phyloP scores from a whole-genome alignment of 2,113 vertebrate genomes.

The Vulpes lagopus region DNA sequence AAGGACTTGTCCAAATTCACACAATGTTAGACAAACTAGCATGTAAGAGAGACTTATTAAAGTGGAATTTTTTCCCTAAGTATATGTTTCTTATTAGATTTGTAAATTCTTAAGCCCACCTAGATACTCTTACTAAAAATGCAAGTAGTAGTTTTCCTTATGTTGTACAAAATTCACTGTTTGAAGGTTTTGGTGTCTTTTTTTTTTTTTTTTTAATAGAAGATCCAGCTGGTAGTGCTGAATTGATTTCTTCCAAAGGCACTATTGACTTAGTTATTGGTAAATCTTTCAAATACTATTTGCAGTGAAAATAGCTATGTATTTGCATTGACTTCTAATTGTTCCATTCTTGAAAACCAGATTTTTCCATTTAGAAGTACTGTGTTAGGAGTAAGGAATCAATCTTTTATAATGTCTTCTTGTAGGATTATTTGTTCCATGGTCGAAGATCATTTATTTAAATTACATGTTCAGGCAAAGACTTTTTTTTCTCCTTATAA shows the following conservation, averaged over 20 bases:
- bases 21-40: conserved; percentile 47
- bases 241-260: conserved; percentile 69
- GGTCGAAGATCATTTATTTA: conserved; percentile 60
- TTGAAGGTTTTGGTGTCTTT: background rate
- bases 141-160: background rate
- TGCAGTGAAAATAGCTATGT: conserved; percentile 61
- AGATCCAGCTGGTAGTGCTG: conserved; percentile 48
- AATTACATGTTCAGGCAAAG: conserved; percentile 69
- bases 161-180: conserved; percentile 52
- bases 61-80: conserved; percentile 58
- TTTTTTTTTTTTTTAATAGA: background rate
- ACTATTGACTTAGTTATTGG: conserved; percentile 65
- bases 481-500: background rate
- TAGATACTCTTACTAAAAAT: conserved; percentile 58
- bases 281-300: conserved; percentile 65
- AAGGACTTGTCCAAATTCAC: background rate
- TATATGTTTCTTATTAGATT: conserved; percentile 40
- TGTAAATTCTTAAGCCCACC: conserved; percentile 45
- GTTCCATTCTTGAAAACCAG: conserved; percentile 53
- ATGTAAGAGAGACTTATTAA: conserved; percentile 58
- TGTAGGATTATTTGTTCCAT: conserved; percentile 69
- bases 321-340: conserved; percentile 73
- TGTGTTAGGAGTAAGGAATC: conserved; percentile 57
- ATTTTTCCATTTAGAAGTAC: conserved; percentile 63
- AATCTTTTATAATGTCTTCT: conserved; percentile 52